Evolutionary conservation across 1,140 invertebrate genomes (phyloP).

Genomic region (Pentalonia nigronervosa): DNA sequence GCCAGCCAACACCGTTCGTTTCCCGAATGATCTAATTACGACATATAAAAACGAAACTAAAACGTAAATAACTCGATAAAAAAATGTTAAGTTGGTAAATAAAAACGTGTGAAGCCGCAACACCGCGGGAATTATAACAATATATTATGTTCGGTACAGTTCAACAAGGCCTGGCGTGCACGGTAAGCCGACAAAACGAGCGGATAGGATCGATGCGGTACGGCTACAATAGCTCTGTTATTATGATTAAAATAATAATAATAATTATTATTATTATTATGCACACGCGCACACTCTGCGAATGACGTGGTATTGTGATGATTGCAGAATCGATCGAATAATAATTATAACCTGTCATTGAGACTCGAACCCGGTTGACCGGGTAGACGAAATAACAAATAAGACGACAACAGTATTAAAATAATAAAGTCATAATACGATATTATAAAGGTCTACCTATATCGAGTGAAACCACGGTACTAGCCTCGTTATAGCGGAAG

Average conservation of each 20-base stretch:
- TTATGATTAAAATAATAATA: background rate
- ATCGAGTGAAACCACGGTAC: background rate
- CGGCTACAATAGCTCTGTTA: background rate
- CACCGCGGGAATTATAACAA: background rate
- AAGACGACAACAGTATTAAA: background rate
- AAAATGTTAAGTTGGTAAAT: background rate
- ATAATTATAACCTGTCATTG: background rate
- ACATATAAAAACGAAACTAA: background rate
- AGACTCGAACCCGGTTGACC: background rate
- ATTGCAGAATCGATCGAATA: background rate
- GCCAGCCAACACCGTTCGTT: background rate
- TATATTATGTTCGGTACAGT: background rate
- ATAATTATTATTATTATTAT: conserved; percentile 1
- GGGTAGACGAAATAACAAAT: background rate
- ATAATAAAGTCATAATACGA: background rate
- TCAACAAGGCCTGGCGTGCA: background rate
- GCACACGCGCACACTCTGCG: background rate
- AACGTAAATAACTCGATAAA: background rate
- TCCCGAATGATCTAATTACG: background rate
- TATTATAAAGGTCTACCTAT: background rate
- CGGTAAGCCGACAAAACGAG: background rate
- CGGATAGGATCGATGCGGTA: background rate
- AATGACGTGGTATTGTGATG: background rate
- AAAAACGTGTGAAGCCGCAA: background rate
- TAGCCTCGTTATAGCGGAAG: background rate